Percentiles rank a stretch among this genome's conserved stretches.
phyloP scores from a whole-genome alignment of 2,888 invertebrate genomes.

The Pantelozetes paolii region DNA sequence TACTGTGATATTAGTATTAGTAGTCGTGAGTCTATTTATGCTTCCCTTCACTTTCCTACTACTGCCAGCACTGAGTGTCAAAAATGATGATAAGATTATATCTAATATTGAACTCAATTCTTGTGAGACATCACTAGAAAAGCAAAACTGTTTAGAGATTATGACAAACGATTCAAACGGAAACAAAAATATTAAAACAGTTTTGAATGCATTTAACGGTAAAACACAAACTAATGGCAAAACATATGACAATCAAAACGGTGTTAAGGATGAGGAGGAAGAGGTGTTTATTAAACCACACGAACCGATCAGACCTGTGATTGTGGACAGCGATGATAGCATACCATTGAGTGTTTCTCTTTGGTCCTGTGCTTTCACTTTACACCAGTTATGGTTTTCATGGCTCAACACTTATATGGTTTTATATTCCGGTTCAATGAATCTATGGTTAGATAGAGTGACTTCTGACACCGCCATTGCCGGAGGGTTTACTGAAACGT shows the following conservation, averaged over 20 bases:
- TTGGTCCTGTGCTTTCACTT: slow-evolving; percentile 44
- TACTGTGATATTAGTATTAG: slow-evolving; percentile 44
- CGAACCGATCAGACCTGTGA: neutral
- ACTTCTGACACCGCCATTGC: slow-evolving; percentile 39
- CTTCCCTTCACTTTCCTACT: slow-evolving; percentile 46
- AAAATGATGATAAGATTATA: neutral
- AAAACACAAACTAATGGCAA: neutral
- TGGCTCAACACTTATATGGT: slow-evolving; percentile 48
- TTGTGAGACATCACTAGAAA: neutral
- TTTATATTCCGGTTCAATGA: slow-evolving; percentile 47
- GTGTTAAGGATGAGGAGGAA: slow-evolving; percentile 7
- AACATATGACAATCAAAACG: neutral
- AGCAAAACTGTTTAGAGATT: slow-evolving; percentile 25
- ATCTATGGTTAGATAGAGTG: slow-evolving; percentile 46
- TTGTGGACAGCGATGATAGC: neutral
- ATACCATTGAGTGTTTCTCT: slow-evolving; percentile 44
- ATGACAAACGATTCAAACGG: neutral
- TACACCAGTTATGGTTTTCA: slow-evolving; percentile 48
- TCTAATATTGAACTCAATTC: slow-evolving; percentile 22
- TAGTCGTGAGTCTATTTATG: slow-evolving; percentile 45
- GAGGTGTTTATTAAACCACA: neutral
- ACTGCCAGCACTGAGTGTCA: slow-evolving; percentile 43
- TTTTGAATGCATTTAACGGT: neutral
- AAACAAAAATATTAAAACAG: neutral
- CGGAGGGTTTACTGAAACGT: slow-evolving; percentile 42